Evolutionary conservation across 2,113 vertebrate species (phyloP), one percentile per base, ranked within the genome.

Genomic region (Salminus brasiliensis): DNA sequence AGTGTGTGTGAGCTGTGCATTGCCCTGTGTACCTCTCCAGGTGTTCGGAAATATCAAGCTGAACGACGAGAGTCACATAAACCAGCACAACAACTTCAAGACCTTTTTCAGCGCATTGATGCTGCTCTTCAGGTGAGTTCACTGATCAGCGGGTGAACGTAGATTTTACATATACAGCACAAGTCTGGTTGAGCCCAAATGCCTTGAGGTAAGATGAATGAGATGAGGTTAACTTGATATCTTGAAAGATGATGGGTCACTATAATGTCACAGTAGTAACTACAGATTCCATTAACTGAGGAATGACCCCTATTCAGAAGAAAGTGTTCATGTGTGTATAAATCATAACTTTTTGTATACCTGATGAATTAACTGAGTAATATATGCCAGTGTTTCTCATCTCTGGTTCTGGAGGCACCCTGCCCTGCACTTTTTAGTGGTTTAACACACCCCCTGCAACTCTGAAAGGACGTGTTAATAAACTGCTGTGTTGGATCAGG

Each of bases 61-160:
- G 66, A 96, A 98, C 25, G 97, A 99, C 18, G 95, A 98, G 87
- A 97, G 95, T 86, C 97, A 98, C 90, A 99, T 99, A 81, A 99
- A 98, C 87, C 94, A 98, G 43, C 97, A 99, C 94, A 99, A 98
- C 94, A 99, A 99, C 88, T 99, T 99, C 81, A 96, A 97, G 88
- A 99, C 95, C 32, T 99, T 99, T 88, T 95, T 96, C 81, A 94
- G 95, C 25, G 98, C 98, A 0, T 93, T 99, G 29, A 99, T 98
- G 97, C 93, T 99, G n/a, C 95, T 99, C 2, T 99, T 99, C 92
- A 96, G 98, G 98, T 99, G 84, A 76, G 83, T 6, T 62, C 8
- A n/a, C 27, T 7, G 30, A 18, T 15, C 5, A 5, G 34, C 1
- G 2, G 5, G 0, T 18, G 13, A 32, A 32, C 9, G 2, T 16